phyloP scores from a whole-genome alignment of 2,113 vertebrate species.

The Gracilinanus agilis region DNA sequence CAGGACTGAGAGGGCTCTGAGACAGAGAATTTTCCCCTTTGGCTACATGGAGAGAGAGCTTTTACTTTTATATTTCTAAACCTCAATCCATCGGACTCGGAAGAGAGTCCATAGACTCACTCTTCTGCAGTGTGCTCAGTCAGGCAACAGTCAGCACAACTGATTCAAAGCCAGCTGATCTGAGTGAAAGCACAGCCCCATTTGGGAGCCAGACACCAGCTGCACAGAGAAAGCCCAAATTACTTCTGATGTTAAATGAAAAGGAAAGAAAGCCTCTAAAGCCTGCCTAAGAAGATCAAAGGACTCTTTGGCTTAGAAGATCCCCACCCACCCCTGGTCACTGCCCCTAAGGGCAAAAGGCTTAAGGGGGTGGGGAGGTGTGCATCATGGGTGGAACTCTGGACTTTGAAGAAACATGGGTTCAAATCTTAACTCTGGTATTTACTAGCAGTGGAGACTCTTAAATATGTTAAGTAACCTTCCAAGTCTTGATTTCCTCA shows the following conservation, averaged over 20 bases:
- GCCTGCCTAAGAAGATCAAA: neutral
- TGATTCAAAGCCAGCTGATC: constrained; percentile 2
- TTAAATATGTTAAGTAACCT: neutral
- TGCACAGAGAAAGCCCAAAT: neutral
- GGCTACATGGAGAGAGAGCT: neutral
- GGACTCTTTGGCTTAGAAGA: neutral
- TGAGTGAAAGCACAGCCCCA: neutral
- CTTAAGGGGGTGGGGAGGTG: neutral
- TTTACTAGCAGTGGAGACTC: neutral
- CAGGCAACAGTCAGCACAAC: neutral
- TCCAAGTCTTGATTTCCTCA: neutral
- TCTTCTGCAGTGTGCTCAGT: constrained; percentile 4
- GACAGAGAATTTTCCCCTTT: neutral
- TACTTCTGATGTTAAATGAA: neutral
- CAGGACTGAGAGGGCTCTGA: neutral
- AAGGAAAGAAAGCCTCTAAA: neutral
- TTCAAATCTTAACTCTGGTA: neutral
- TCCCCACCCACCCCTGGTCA: neutral
- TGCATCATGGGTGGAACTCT: neutral
- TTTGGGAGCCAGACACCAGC: constrained; percentile 6
- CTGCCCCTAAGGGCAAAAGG: neutral
- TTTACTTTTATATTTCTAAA: neutral
- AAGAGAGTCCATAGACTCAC: neutral
- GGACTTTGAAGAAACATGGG: neutral
- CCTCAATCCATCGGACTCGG: neutral